Evolutionary conservation across 2,888 invertebrate species (phyloP), one percentile per base, ranked within the genome.

Genomic region (Pheosia tremula): DNA sequence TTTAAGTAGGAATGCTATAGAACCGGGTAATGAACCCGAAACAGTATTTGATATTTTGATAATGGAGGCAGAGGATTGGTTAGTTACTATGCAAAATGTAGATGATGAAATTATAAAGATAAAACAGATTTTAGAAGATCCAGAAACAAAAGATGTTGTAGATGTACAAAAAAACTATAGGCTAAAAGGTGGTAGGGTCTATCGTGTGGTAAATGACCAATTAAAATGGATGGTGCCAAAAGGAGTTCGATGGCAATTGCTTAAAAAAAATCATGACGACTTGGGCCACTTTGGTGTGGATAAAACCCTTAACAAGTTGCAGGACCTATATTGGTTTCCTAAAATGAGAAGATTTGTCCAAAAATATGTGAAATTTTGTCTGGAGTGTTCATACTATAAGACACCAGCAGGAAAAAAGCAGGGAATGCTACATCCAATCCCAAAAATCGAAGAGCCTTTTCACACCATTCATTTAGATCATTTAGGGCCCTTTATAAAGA

Each of bases 341-440:
- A 57, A 58, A 56, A 69, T 72, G 69, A 61, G 62, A 41, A 56
- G 59, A 76, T n/a, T n/a, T n/a, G n/a, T n/a, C n/a, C n/a, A n/a
- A n/a, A n/a, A n/a, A n/a, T n/a, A n/a, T n/a, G n/a, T n/a, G n/a
- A n/a, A n/a, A n/a, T n/a, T n/a, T n/a, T n/a, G n/a, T n/a, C n/a
- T n/a, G n/a, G n/a, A n/a, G n/a, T n/a, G n/a, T n/a, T n/a, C n/a
- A n/a, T n/a, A n/a, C n/a, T n/a, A n/a, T n/a, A n/a, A n/a, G n/a
- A n/a, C n/a, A n/a, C n/a, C n/a, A n/a, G n/a, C n/a, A n/a, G n/a
- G n/a, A n/a, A n/a, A n/a, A n/a, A n/a, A n/a, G n/a, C n/a, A n/a
- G n/a, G n/a, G n/a, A n/a, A n/a, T n/a, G n/a, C n/a, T n/a, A n/a
- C n/a, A n/a, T 56, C 69, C 72, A 1, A 76, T 76, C 8, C 59